Evolutionary conservation across 2,888 invertebrate genomes (phyloP).

Genomic region (Sphecodes monilicornis): DNA sequence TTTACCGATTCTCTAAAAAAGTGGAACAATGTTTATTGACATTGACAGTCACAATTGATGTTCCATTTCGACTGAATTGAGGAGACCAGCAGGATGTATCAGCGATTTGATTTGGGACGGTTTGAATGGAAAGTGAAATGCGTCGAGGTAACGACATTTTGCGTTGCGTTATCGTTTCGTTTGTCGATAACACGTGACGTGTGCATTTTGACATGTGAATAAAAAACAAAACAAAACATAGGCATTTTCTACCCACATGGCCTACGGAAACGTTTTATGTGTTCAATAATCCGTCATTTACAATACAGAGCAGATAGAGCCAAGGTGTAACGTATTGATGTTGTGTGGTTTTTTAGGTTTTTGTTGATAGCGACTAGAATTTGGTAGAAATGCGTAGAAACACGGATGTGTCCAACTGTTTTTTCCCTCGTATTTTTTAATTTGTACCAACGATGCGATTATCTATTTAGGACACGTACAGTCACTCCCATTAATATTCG

Average conservation of each 20-base stretch:
- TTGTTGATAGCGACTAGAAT: constrained; percentile 30
- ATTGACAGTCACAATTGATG: neutral
- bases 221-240: neutral
- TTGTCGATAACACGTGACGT: neutral
- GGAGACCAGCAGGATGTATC: neutral
- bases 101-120: neutral
- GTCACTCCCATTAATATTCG: too few species aligned
- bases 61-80: neutral
- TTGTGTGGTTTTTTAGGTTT: constrained; percentile 44
- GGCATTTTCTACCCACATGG: neutral
- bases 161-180: neutral
- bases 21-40: neutral
- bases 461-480: constrained; percentile 9
- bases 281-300: constrained; percentile 23
- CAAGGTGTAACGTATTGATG: constrained; percentile 10
- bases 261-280: constrained; percentile 21
- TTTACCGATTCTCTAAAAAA: neutral
- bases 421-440: constrained; percentile 6
- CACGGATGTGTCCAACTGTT: constrained; percentile 1
- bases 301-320: constrained; percentile 27
- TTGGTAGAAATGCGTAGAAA: constrained; percentile 18
- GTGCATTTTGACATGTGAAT: neutral
- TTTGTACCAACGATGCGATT: constrained; percentile 17
- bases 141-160: neutral
- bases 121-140: neutral